These are phyloP conservation scores for Fragum whitleyi DNA, from an alignment of 2,888 invertebrate genomes.

Conservation along the genomic window DNA sequence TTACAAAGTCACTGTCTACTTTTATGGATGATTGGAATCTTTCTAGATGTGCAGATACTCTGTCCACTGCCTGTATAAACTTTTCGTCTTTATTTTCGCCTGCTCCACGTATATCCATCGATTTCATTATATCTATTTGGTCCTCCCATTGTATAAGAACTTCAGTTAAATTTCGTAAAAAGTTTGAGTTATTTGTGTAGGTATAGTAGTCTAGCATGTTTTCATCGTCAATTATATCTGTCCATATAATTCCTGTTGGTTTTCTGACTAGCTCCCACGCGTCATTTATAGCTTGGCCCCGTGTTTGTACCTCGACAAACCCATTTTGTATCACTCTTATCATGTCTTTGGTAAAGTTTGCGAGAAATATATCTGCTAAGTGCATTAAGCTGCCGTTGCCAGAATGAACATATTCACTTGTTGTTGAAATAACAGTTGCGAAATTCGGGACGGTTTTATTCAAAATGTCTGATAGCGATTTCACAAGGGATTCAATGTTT, in stretches of 20 bases:
- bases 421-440: constrained; percentile 35
- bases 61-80: constrained; percentile 65
- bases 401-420: constrained; percentile 56
- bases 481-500: constrained; percentile 50
- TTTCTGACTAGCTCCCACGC: constrained; percentile 65
- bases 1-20: constrained; percentile 70
- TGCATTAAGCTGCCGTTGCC: constrained; percentile 56
- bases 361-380: constrained; percentile 65
- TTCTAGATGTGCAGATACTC: constrained; percentile 60
- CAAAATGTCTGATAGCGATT: constrained; percentile 44
- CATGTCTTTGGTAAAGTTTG: constrained; percentile 59
- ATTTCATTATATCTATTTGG: constrained; percentile 39
- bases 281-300: constrained; percentile 72
- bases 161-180: constrained; percentile 57
- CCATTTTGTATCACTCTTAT: constrained; percentile 64
- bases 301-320: constrained; percentile 73
- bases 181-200: constrained; percentile 62
- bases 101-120: constrained; percentile 64
- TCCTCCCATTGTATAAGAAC: constrained; percentile 48
- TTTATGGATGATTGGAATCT: constrained; percentile 59
- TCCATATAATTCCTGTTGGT: constrained; percentile 68
- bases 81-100: constrained; percentile 67
- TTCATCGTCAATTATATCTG: constrained; percentile 68
- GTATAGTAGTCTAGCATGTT: constrained; percentile 71
- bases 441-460: constrained; percentile 53